Percentiles rank a stretch among this genome's conserved stretches.
These are phyloP conservation scores for Drosophila antonietae DNA, from an alignment of 2,888 invertebrate species.

Conservation along the genomic window DNA sequence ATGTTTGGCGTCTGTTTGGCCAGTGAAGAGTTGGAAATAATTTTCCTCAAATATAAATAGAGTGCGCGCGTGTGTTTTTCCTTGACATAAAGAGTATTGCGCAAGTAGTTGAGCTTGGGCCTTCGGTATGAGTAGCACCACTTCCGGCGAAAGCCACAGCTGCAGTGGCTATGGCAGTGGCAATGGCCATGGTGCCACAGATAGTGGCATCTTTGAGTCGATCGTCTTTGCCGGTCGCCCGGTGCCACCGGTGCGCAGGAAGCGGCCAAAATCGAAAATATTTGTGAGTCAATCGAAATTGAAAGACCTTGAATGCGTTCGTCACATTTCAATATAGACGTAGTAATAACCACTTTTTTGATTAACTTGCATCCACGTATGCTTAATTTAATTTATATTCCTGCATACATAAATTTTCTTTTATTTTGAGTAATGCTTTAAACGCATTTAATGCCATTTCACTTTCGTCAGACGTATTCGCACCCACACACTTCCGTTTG, in stretches of 20 bases:
- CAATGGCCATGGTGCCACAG: constrained; percentile 20
- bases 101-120: constrained; percentile 53
- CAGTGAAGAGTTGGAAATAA: constrained; percentile 63
- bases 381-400: constrained; percentile 36
- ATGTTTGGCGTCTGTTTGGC: constrained; percentile 70
- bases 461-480: constrained; percentile 52
- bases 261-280: constrained; percentile 81
- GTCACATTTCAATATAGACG: constrained; percentile 32
- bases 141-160: constrained; percentile 81
- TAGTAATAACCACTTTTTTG: constrained; percentile 42
- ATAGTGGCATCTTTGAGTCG: constrained; percentile 64
- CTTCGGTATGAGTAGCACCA: constrained; percentile 74
- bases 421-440: constrained; percentile 25
- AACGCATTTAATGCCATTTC: constrained; percentile 44
- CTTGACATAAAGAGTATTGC: constrained; percentile 49
- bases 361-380: constrained; percentile 30
- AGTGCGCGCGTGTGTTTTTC: constrained; percentile 22
- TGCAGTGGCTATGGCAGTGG: constrained; percentile 59
- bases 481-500: constrained; percentile 71
- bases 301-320: constrained; percentile 47
- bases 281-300: constrained; percentile 70
- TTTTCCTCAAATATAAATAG: constrained; percentile 44
- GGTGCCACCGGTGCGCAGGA: constrained; percentile 82
- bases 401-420: constrained; percentile 19
- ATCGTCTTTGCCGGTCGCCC: constrained; percentile 79